Conservation (phyloP, 2,797 vertebrate species). For the Eulemur mongoz region DNA sequence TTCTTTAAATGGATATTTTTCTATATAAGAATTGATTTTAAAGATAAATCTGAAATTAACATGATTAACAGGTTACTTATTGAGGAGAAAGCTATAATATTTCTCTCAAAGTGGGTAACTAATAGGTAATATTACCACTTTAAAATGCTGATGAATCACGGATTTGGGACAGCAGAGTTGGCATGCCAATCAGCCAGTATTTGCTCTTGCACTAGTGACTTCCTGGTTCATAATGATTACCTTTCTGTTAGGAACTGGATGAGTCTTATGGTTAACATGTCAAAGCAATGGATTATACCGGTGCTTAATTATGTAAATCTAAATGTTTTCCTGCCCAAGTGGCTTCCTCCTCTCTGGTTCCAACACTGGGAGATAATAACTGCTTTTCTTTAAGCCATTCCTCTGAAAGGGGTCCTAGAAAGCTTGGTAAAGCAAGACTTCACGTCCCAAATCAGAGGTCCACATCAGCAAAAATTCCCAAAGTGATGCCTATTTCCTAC, state of each 20-base stretch:
- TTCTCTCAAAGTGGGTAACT: not conserved
- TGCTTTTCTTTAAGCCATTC: slow-evolving; percentile 6
- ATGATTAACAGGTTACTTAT: not conserved
- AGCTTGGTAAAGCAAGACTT: not conserved
- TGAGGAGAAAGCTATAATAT: not conserved
- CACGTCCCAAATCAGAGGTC: not conserved
- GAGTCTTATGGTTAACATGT: not conserved
- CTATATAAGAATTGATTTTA: not conserved
- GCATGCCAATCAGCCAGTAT: not conserved
- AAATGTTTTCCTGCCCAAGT: not conserved
- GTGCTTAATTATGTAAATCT: not conserved
- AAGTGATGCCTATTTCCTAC: not conserved
- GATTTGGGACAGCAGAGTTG: not conserved
- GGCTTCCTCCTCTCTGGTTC: not conserved
- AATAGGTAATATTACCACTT: not conserved
- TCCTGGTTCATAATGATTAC: not conserved
- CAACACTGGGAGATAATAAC: not conserved
- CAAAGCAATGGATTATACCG: not conserved
- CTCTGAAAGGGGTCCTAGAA: not conserved
- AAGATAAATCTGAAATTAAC: slow-evolving; percentile 30
- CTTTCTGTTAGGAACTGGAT: not conserved
- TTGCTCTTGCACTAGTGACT: not conserved
- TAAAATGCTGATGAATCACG: not conserved
- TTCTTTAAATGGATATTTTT: not conserved
- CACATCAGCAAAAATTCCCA: not conserved